A percentile compares a stretch with the other conserved stretches of the same genome.
Evolutionary conservation across 2,888 invertebrate species (phyloP).

Genomic region (Heteromyza rotundicornis): DNA sequence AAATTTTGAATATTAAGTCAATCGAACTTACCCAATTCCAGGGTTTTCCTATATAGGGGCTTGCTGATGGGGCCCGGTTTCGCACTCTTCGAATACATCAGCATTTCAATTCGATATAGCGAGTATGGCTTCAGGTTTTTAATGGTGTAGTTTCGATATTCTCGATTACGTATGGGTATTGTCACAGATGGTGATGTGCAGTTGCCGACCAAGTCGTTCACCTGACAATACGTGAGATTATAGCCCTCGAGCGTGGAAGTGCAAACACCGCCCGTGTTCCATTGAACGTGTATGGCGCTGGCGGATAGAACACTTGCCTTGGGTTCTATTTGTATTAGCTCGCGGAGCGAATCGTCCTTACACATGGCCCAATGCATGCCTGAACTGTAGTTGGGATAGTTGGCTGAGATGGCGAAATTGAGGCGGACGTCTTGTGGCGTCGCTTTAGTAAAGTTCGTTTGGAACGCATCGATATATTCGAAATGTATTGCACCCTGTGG

Average conservation of each 20-base stretch:
- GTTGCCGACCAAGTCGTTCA: constrained; percentile 33
- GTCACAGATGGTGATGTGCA: constrained; percentile 15
- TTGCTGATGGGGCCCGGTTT: constrained; percentile 66
- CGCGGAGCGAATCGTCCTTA: constrained; percentile 36
- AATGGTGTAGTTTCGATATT: constrained; percentile 62
- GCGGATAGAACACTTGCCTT: constrained; percentile 32
- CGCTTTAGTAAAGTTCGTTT: constrained; percentile 51
- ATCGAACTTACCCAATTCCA: constrained; percentile 69
- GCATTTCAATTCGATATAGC: constrained; percentile 74
- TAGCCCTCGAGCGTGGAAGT: constrained; percentile 75
- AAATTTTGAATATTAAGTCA: constrained; percentile 9
- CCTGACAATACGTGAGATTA: constrained; percentile 75
- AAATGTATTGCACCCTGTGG: constrained; percentile 68
- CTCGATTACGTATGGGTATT: constrained; percentile 22
- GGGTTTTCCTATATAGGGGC: constrained; percentile 69
- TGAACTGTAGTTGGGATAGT: constrained; percentile 71
- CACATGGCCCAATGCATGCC: constrained; percentile 86
- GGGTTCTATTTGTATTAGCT: constrained; percentile 39
- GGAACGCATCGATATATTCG: constrained; percentile 62
- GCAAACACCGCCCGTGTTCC: constrained; percentile 79
- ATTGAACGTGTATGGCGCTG: constrained; percentile 68
- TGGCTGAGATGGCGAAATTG: constrained; percentile 78
- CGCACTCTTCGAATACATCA: constrained; percentile 67
- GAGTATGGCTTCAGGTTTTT: constrained; percentile 72
- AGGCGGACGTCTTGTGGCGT: constrained; percentile 65